Base-by-base conservation (phyloP, 2,113 vertebrate species). In the Zapornia atra region DNA sequence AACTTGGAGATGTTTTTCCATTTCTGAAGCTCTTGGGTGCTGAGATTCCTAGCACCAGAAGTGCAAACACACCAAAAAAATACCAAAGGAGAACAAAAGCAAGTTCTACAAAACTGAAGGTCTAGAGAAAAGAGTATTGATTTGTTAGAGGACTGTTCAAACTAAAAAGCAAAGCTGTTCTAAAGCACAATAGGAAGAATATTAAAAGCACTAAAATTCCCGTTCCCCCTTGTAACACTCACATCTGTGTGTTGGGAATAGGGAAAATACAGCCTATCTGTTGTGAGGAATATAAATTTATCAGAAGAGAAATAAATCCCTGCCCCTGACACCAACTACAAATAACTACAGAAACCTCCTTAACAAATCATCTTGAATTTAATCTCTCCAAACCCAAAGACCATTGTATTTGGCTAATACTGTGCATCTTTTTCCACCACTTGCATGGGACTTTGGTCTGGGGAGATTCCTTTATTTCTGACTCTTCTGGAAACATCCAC, bases 181-280 rank as follows among this genome's bases (percentile, higher is more conserved):
- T 78, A 78, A 93, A 86, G 66, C 51, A 90, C 79, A 88, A 82
- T 8, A 70, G 24, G 77, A 75, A 88, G 90, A 73, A 88, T 92
- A 94, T 95, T 90, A 88, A 91, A 93, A 95, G 86, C 86, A 95
- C 65, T 96, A 92, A 94, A 96, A 84, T 92, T 94, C 84, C 83
- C 48, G 33, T n/a, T 95, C 60, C 89, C 92, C 82, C 10, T 6
- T 68, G 83, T 64, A 75, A 64, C 0, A 0, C 82, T 92, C 82
- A 63, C 8, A 50, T 50, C 44, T 0, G 8, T 54, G 83, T 20
- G 73, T 1, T 91, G 77, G 44, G 95, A 96, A 84, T 48, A 94
- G 53, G 86, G 86, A 89, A 91, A 93, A 88, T 15, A 60, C 60
- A 94, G 69, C 64, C 66, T 57, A 75, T 88, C 82, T 86, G 2